A percentile compares a stretch with the other conserved stretches of the same genome.
Evolutionary conservation across 2,113 vertebrate species (phyloP).

Genomic region (Pleuronectes platessa): DNA sequence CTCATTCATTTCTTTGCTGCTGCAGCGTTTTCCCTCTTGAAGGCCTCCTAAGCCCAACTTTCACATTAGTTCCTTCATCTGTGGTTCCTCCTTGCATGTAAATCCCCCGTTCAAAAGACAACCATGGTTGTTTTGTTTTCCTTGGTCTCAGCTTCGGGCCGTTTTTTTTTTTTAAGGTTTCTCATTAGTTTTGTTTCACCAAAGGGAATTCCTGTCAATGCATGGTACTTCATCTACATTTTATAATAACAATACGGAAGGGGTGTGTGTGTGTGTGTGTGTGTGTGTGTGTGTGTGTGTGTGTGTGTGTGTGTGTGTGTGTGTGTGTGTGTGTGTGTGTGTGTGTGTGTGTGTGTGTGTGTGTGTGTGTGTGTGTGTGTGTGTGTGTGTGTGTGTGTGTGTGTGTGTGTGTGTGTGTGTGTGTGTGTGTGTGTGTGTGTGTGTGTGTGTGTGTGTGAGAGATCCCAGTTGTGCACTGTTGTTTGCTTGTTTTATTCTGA

Average conservation of each 20-base stretch:
- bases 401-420: no score
- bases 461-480: constrained; percentile 20
- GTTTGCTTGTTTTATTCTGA: constrained; percentile 52
- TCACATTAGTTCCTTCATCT: constrained; percentile 46
- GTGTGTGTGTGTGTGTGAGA: no score
- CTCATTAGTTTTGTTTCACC: constrained; percentile 15
- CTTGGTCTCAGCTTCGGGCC: background rate
- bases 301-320: no score
- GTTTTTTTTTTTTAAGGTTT: background rate
- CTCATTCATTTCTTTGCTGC: constrained; percentile 49
- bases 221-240: background rate
- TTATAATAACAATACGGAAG: constrained; percentile 5
- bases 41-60: constrained; percentile 56
- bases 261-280: no score
- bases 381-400: no score
- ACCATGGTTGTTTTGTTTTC: background rate
- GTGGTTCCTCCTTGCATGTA: constrained; percentile 32
- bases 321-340: no score
- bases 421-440: no score
- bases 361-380: no score
- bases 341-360: no score
- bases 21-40: constrained; percentile 47
- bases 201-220: background rate
- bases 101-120: constrained; percentile 43
- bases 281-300: no score